Base-by-base conservation (phyloP, 2,888 invertebrate genomes). In the Eledone cirrhosa region DNA sequence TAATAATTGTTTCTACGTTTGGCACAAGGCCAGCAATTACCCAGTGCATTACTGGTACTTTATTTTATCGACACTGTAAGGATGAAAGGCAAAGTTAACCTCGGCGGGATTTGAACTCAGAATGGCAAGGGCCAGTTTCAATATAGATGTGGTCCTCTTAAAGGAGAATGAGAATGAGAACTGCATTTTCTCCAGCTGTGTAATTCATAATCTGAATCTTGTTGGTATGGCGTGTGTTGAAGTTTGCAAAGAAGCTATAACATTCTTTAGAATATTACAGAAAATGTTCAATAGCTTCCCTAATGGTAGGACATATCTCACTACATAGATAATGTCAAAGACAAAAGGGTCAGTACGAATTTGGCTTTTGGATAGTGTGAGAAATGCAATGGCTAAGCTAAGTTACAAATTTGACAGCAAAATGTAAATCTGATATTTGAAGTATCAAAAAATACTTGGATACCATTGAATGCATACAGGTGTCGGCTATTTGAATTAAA, bases 161-260 rank as follows among this genome's bases (percentile, higher is more conserved):
- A 53, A 53, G 53, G 53, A 53, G 53, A 53, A n/a, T n/a, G n/a
- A 53, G 53, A 53, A 53, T 53, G 53, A 53, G 53, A 53, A 53
- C 53, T 53, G 14, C 53, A 53, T 53, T 53, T 53, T 53, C 53
- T 16, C 22, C 53, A 53, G 53, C 22, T 53, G 53, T 53, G 53
- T 22, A 22, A 53, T 16, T 53, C 53, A 53, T 53, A 53, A 14
- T 53, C 22, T 53, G 53, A 53, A 53, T 53, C 53, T 53, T 22
- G 53, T 53, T 53, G n/a, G n/a, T n/a, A n/a, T n/a, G n/a, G n/a
- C n/a, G 14, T 53, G 53, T 53, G 53, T 22, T 16, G 53, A 53
- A 53, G 22, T 22, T 22, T 53, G 53, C 53, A 53, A 22, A 16
- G 53, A 53, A 53, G 53, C 53, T 53, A 53, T 53, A 53, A 22